Conservation (phyloP, 2,888 invertebrate genomes). For the Acleris emargana region DNA sequence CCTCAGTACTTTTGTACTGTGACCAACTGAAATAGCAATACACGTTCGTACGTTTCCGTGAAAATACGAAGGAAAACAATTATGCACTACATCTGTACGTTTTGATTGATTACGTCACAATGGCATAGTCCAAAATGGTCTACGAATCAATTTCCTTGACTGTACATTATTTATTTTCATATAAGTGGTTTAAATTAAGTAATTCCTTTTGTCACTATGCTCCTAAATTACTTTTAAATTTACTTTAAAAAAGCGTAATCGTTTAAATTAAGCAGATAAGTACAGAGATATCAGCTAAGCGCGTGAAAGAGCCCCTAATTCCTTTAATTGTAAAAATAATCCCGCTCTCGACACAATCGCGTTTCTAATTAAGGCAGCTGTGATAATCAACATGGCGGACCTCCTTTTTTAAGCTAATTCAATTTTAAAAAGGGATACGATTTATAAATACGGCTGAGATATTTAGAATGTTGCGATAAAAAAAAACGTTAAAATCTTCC, state of each 20-base stretch:
- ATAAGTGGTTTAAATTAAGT: no score
- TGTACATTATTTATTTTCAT: background rate
- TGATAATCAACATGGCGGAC: slow-evolving; percentile 43
- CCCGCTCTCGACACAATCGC: slow-evolving; percentile 44
- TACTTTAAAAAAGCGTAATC: slow-evolving; percentile 10
- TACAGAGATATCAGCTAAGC: slow-evolving; percentile 38
- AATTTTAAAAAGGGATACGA: slow-evolving; percentile 34
- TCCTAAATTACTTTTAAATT: slow-evolving; percentile 5
- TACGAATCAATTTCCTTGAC: no score
- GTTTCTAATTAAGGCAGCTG: slow-evolving; percentile 40
- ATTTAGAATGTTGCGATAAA: background rate
- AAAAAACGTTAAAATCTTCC: background rate
- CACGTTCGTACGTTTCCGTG: no score
- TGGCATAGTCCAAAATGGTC: no score
- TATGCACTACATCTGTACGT: no score
- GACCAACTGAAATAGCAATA: no score
- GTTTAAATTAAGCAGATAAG: slow-evolving; percentile 33
- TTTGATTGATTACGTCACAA: no score
- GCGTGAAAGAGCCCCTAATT: slow-evolving; percentile 45
- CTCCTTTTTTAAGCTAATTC: slow-evolving; percentile 39
- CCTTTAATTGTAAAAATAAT: slow-evolving; percentile 49
- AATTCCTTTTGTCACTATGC: no score
- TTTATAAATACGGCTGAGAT: background rate
- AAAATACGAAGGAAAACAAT: no score
- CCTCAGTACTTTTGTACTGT: no score